Evolutionary conservation across 2,113 vertebrate species (phyloP).

Genomic region (Empidonax alnorum): DNA sequence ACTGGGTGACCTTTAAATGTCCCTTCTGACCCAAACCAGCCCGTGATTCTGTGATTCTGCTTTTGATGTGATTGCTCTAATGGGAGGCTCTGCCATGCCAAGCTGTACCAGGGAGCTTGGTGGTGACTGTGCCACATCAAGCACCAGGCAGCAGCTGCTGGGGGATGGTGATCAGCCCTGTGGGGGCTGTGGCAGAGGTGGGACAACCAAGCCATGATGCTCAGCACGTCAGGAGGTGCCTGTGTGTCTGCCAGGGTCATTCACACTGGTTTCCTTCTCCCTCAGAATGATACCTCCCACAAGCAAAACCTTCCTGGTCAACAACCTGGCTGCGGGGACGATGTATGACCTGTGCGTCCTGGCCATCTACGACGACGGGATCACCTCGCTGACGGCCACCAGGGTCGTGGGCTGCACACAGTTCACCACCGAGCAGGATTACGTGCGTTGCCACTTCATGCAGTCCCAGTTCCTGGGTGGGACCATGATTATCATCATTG

Average conservation of each 20-base stretch:
- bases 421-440: constrained; percentile 96
- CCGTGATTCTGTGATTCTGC: neutral
- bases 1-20: neutral
- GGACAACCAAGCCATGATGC: fast-evolving
- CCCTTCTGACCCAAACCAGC: neutral
- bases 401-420: constrained; percentile 95
- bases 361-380: constrained; percentile 96
- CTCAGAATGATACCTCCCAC: constrained; percentile 97
- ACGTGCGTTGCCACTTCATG: constrained; percentile 98
- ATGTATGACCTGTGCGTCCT: constrained; percentile 94
- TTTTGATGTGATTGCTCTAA: neutral
- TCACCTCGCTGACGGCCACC: constrained; percentile 96
- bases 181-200: fast-evolving
- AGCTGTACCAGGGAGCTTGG: neutral
- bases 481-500: constrained; percentile 99
- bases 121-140: neutral
- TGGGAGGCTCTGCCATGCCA: neutral
- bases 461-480: constrained; percentile 98
- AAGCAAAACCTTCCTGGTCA: constrained; percentile 97
- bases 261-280: constrained; percentile 59
- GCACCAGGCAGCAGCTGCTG: neutral
- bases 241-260: neutral
- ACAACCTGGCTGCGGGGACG: constrained; percentile 94
- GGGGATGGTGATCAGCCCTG: neutral
- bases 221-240: neutral